Percentiles rank a stretch among this genome's conserved stretches.
Conservation (phyloP, 2,888 invertebrate genomes). For the Tachina grossa region DNA sequence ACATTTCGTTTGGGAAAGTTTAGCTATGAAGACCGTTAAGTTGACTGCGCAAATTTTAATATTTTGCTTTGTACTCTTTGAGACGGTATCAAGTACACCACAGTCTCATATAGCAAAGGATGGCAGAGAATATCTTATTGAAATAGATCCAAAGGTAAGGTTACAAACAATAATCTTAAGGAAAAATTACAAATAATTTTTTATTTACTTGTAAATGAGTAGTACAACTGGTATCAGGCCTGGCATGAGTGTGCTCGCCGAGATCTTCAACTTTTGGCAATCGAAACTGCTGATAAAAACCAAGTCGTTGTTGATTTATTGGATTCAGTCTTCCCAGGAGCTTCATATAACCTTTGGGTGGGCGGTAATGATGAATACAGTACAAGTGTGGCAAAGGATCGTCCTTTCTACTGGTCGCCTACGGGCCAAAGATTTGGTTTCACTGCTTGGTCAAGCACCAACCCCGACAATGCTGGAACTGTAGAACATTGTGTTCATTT, state of each 20-base stretch:
- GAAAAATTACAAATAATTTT: not conserved
- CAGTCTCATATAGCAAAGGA: not conserved
- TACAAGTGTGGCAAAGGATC: too few species aligned
- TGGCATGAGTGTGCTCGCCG: slow-evolving; percentile 38
- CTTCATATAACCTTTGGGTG: too few species aligned
- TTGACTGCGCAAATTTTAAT: not conserved
- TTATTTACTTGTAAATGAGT: not conserved
- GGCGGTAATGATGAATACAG: too few species aligned
- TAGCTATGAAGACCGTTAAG: not conserved
- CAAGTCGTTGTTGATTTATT: not conserved
- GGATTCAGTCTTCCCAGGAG: too few species aligned
- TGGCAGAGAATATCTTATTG: slow-evolving; percentile 50
- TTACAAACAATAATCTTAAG: too few species aligned
- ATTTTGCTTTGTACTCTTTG: not conserved
- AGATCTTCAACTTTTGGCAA: slow-evolving; percentile 16
- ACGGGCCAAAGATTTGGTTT: too few species aligned
- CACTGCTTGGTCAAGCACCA: too few species aligned
- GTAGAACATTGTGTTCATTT: not conserved
- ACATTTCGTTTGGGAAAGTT: too few species aligned
- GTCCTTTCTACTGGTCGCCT: too few species aligned
- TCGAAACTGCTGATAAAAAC: slow-evolving; percentile 39
- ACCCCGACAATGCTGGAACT: too few species aligned
- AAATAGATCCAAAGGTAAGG: slow-evolving; percentile 36
- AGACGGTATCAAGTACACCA: not conserved
- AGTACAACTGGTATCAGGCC: slow-evolving; percentile 55